phyloP scores from a whole-genome alignment of 2,888 invertebrate species.

The Phragmatobia fuliginosa region DNA sequence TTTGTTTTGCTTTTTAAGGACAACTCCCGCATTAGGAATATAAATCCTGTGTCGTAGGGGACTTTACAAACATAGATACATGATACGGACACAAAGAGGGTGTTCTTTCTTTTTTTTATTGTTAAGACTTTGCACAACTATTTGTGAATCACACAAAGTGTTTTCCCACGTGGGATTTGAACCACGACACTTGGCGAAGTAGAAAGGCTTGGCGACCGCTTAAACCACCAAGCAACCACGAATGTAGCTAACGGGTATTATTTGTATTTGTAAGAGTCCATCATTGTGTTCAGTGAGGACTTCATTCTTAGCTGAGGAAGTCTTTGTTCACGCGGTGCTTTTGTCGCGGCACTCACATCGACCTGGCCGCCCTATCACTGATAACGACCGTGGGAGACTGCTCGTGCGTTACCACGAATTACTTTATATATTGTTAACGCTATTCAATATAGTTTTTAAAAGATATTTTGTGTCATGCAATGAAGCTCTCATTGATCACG shows the following conservation, averaged over 20 bases:
- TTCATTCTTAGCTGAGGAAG: conserved; percentile 4
- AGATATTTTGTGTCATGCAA: neutral
- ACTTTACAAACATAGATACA: too few relatives aligned
- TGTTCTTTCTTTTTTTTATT: too few relatives aligned
- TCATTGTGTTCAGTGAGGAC: conserved; percentile 5
- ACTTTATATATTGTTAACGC: neutral
- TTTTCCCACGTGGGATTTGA: too few relatives aligned
- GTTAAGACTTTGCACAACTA: too few relatives aligned
- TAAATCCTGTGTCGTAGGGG: too few relatives aligned
- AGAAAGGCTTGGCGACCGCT: too few relatives aligned
- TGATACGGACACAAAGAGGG: too few relatives aligned
- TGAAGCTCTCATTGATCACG: neutral
- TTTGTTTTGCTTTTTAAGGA: too few relatives aligned
- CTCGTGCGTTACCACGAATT: neutral
- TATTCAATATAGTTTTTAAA: neutral
- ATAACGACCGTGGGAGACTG: conserved; percentile 13
- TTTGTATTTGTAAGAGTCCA: conserved; percentile 1
- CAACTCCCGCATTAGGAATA: too few relatives aligned
- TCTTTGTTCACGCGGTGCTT: conserved; percentile 5
- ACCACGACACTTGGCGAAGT: too few relatives aligned
- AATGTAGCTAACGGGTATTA: neutral
- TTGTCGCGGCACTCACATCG: neutral
- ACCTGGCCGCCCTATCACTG: neutral
- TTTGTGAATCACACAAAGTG: too few relatives aligned
- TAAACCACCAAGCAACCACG: too few relatives aligned